phyloP scores from a whole-genome alignment of 30 jellyfish, hydroid and myxozoan genomes.

The Aurelia aurita region DNA sequence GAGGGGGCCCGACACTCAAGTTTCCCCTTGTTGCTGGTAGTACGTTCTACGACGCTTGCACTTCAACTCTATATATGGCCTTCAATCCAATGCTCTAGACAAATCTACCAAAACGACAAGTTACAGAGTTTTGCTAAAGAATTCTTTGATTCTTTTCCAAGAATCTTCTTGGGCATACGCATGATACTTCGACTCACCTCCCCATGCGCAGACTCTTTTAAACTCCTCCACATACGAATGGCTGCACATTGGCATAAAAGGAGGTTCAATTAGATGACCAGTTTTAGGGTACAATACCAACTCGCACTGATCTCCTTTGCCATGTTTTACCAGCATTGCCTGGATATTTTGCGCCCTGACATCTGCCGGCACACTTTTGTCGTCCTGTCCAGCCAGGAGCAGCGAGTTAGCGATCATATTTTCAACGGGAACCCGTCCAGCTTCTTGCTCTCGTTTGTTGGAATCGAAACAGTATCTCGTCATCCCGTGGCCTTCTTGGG shows the following conservation, averaged over 20 bases:
- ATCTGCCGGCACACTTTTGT: constrained; percentile 3
- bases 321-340: neutral
- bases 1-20: no score
- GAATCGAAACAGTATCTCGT: neutral
- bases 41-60: no score
- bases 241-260: constrained; percentile 48
- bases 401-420: constrained; percentile 1
- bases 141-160: constrained; percentile 33
- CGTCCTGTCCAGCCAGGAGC: constrained; percentile 36
- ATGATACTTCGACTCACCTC: constrained; percentile 51
- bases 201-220: constrained; percentile 22
- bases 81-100: no score
- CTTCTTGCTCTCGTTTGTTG: neutral
- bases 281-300: constrained; percentile 43
- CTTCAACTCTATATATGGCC: no score
- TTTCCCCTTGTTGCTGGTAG: no score
- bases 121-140: neutral
- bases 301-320: neutral
- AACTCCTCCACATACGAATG: neutral
- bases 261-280: constrained; percentile 81
- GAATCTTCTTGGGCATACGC: constrained; percentile 64
- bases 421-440: constrained; percentile 14
- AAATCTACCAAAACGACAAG: neutral
- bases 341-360: constrained; percentile 1
- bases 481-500: neutral